Evolutionary conservation across 2,888 invertebrate species (phyloP), one percentile per base, ranked within the genome.

Genomic region (Keiferia lycopersicella): DNA sequence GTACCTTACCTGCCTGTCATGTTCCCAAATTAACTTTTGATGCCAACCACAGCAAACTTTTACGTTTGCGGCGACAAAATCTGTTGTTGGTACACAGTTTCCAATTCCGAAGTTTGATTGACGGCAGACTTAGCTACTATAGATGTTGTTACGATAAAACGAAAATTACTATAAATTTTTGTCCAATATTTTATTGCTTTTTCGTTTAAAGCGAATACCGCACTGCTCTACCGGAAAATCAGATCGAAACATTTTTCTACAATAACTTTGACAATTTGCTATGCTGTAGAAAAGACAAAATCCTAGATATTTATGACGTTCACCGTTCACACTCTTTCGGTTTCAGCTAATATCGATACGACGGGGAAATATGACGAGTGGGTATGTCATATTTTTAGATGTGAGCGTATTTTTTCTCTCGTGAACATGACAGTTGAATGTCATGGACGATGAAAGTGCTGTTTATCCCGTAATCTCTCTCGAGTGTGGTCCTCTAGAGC

Each of bases 11-110:
- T 81, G 76, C 80, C 82, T 84, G 85, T 84, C 86, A 83, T 84
- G 81, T 78, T 76, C 78, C 76, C 75, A 84, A 87, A 87, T 90
- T 88, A 86, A 86, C 87, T 88, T 88, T 84, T 83, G 83, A 88
- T 84, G 75, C 75, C 74, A 75, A 73, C 74, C 70, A 73, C 74
- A 75, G 76, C 69, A 70, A 82, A 84, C 77, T 83, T 83, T 83
- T 69, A 71, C 76, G 76, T 78, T 78, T 78, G 77, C 70, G 76
- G 75, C 73, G 79, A 76, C 75, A 72, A 76, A 70, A 79, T 76
- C 77, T 75, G 71, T 59, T 56, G 56, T n/a, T 56, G 30, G 39
- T 58, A 60, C 26, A 61, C 61, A 50, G 73, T 79, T 77, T 81
- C 78, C 72, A 80, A 82, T 82, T 79, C 76, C 68, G 64, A 78